Evolutionary conservation across 2,113 vertebrate species (phyloP).

Genomic region (Ceyx margarethae): DNA sequence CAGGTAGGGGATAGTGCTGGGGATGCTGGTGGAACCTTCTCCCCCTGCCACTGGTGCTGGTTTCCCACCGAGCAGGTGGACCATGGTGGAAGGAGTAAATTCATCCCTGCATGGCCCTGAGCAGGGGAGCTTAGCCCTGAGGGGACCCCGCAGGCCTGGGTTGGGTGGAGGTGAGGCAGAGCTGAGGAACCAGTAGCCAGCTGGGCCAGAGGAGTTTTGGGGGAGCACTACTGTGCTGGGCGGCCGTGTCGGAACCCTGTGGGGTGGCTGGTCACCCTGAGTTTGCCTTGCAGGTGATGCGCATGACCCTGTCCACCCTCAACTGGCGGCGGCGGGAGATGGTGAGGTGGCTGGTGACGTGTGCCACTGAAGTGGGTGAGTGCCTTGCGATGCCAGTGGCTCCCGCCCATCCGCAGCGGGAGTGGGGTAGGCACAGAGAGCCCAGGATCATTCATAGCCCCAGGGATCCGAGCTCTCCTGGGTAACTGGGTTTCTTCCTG

Average conservation of each 20-base stretch:
- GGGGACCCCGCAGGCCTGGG: not conserved
- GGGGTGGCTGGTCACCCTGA: not conserved
- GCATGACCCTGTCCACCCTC: slow-evolving; percentile 97
- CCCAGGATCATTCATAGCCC: not conserved
- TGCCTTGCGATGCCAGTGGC: not conserved
- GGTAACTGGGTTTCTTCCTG: not conserved
- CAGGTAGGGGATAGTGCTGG: slow-evolving; percentile 77
- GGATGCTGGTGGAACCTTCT: not conserved
- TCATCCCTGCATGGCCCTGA: not conserved
- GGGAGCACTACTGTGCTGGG: not conserved
- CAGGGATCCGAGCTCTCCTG: not conserved
- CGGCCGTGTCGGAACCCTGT: not conserved
- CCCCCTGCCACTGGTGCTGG: not conserved
- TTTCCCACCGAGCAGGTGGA: not conserved
- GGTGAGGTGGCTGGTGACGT: slow-evolving; percentile 98
- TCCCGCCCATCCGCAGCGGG: rapidly evolving
- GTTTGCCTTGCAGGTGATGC: slow-evolving; percentile 87
- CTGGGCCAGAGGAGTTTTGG: not conserved
- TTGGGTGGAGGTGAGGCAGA: not conserved
- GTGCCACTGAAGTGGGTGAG: slow-evolving; percentile 97
- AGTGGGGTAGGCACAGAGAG: not conserved
- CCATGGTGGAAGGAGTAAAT: not conserved
- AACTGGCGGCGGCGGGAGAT: slow-evolving; percentile 98
- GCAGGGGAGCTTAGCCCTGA: not conserved
- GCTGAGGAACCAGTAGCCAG: rapidly evolving